Evolutionary conservation across 2,797 vertebrate genomes (phyloP), one percentile per base, ranked within the genome.

Genomic region (Thamnophis elegans): DNA sequence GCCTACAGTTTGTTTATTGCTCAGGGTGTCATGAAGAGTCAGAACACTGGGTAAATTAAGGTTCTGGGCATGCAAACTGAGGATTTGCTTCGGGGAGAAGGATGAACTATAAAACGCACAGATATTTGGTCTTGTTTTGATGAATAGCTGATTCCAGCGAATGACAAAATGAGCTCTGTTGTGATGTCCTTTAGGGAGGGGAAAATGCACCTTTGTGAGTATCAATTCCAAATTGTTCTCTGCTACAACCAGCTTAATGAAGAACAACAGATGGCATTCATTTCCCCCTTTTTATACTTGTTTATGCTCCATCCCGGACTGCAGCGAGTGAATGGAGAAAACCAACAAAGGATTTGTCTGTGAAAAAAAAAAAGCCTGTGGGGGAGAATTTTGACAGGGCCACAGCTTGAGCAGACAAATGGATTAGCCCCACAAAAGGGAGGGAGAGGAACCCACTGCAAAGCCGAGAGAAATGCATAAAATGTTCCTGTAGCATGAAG

Each of bases 231-330:
- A 47, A 55, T 58, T 51, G 36, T 78, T 22, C 65, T 68, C 54
- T 51, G 60, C 32, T 53, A 62, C 6, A n/a, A n/a, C 56, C 47
- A n/a, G 55, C 91, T 68, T 51, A 36, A 54, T 59, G 91, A 58
- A 56, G 22, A 89, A 53, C 78, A 28, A 47, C 93, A 55, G 91
- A 91, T 78, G 73, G 56, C 59, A 55, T 26, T 18, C 56, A 42
- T 18, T 62, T 26, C n/a, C 42, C n/a, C 47, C 4, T 89, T 85
- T 89, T 85, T 51, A 51, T 62, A 54, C 65, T 53, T 92, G 89
- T n/a, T 92, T 95, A 90, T 87, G 90, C 94, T 93, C 86, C 89
- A 92, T 95, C 65, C 92, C 59, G 36, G 85, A 93, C 36, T 51
- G 42, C 87, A 94, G 93, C 85, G 87, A 94, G 90, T 60, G 51